phyloP scores from a whole-genome alignment of 2,888 invertebrate species.

The Cephalotes varians region DNA sequence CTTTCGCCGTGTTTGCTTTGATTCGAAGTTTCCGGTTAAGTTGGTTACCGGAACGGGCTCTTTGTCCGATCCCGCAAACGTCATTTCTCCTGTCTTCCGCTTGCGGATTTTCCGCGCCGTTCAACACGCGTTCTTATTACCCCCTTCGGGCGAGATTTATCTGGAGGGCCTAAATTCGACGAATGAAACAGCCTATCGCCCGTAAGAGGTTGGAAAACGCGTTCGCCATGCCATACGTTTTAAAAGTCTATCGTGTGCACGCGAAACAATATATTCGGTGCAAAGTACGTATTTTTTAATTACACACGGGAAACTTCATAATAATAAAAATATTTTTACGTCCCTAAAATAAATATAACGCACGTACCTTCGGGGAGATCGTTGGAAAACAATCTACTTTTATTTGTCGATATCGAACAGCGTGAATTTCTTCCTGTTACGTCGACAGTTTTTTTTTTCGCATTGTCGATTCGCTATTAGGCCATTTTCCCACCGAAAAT shows the following conservation, averaged over 20 bases:
- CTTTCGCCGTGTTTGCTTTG: constrained; percentile 84
- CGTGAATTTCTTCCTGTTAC: not conserved
- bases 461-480: constrained; percentile 13
- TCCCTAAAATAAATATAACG: constrained; percentile 2
- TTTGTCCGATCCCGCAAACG: constrained; percentile 66
- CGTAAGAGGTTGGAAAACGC: not conserved
- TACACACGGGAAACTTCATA: not conserved
- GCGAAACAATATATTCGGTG: not conserved
- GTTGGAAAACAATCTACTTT: constrained; percentile 14
- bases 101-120: constrained; percentile 17
- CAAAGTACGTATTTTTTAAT: not conserved
- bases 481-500: not conserved
- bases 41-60: constrained; percentile 81
- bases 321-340: constrained; percentile 12
- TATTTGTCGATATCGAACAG: constrained; percentile 7
- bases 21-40: constrained; percentile 85
- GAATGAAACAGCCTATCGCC: not conserved
- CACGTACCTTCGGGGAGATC: not conserved
- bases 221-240: no score
- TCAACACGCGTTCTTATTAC: not conserved
- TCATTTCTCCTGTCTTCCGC: not conserved
- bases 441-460: not conserved
- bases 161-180: not conserved
- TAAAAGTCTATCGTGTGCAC: not conserved
- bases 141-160: not conserved